A percentile compares a stretch with the other conserved stretches of the same genome.
phyloP scores from a whole-genome alignment of 2,113 vertebrate genomes.

The Pogonocichla stellata region DNA sequence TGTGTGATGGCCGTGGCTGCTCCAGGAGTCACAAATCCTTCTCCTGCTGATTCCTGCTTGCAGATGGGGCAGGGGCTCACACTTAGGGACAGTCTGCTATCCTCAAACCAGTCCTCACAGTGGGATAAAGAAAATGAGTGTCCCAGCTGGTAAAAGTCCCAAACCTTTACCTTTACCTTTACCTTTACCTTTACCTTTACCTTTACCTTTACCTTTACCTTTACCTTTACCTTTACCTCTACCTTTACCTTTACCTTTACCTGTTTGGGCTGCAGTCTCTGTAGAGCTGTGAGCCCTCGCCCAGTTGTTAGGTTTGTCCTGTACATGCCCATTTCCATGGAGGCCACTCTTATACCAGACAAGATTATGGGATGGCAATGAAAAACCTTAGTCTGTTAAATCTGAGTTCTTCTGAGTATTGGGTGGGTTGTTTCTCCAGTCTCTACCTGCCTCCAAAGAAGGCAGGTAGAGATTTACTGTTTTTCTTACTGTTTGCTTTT shows the following conservation, averaged over 20 bases:
- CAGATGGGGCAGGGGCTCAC: not conserved
- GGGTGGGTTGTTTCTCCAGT: not conserved
- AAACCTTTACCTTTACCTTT: not conserved
- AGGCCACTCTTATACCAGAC: not conserved
- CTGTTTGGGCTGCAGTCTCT: not conserved
- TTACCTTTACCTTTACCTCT: too few relatives aligned
- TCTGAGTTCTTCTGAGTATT: rapidly evolving
- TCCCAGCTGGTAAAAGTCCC: not conserved
- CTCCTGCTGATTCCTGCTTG: not conserved
- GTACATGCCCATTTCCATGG: not conserved
- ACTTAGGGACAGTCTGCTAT: not conserved
- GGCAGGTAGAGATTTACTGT: too few relatives aligned
- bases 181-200: too few relatives aligned
- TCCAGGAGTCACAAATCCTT: not conserved
- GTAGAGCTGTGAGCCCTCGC: not conserved
- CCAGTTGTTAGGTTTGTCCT: not conserved
- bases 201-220: too few relatives aligned
- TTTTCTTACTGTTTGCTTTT: not conserved
- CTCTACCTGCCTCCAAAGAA: not conserved
- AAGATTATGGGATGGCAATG: not conserved
- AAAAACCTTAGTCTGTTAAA: not conserved
- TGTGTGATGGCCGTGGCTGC: rapidly evolving
- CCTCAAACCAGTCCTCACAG: not conserved
- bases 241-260: too few relatives aligned
- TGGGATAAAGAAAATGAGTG: not conserved